A percentile compares a stretch with the other conserved stretches of the same genome.
Conservation (phyloP, 2,797 vertebrate genomes). For the Trachops cirrhosus region DNA sequence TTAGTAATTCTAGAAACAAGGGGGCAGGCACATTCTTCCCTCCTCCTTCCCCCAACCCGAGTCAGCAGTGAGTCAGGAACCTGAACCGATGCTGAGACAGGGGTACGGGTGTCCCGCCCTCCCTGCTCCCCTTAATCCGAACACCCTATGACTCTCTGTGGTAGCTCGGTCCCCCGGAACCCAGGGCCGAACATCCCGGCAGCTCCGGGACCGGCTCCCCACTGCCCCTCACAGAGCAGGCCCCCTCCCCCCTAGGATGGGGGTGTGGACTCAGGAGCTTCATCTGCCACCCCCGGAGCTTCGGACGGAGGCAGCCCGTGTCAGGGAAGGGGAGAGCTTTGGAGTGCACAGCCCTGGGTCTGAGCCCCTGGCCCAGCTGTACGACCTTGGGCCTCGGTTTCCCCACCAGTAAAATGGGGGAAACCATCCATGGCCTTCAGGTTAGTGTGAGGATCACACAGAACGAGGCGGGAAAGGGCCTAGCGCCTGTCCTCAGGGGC, state of each 20-base stretch:
- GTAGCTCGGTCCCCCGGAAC: background rate
- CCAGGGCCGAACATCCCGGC: background rate
- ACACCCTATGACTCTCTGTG: background rate
- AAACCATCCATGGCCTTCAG: background rate
- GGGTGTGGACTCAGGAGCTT: too few relatives aligned
- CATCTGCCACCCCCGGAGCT: background rate
- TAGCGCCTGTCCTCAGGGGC: background rate
- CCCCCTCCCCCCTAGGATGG: rapidly evolving
- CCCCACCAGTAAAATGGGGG: background rate
- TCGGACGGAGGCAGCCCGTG: background rate
- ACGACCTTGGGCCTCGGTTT: background rate
- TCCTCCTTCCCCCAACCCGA: slow-evolving; percentile 1
- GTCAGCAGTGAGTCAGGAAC: slow-evolving; percentile 11
- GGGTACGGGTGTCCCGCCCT: background rate
- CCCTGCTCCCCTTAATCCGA: background rate
- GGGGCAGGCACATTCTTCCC: slow-evolving; percentile 78
- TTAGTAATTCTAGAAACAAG: slow-evolving; percentile 80
- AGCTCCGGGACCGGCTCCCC: background rate
- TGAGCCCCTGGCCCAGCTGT: background rate
- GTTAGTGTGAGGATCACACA: background rate
- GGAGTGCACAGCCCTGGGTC: background rate
- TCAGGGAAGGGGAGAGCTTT: background rate
- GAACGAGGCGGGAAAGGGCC: background rate
- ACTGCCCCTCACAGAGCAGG: background rate
- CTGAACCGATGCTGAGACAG: background rate